Conservation (phyloP, 2,113 vertebrate genomes). For the Hydropotes inermis region DNA sequence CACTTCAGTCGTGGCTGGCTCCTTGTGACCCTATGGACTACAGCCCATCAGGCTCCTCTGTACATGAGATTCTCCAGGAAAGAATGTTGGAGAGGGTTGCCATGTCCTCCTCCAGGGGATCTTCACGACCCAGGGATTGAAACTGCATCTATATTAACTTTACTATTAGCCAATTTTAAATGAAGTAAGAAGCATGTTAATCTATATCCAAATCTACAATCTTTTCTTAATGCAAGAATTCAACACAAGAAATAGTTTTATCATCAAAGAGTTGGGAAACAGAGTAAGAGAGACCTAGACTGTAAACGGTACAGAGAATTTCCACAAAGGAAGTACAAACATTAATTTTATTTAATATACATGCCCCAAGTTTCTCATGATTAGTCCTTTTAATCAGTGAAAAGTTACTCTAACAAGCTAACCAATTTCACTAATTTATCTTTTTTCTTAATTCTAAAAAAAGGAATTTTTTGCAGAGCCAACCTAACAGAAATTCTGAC, state of each 20-base stretch:
- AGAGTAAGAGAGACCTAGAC: not conserved
- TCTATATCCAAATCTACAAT: not conserved
- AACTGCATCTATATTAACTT: not conserved
- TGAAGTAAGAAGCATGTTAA: not conserved
- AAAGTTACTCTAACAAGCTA: not conserved
- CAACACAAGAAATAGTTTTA: not conserved
- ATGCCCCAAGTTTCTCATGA: not conserved
- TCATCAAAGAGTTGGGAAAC: not conserved
- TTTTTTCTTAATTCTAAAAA: not conserved
- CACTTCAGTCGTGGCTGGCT: not conserved
- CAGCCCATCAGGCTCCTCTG: not conserved
- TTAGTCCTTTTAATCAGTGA: not conserved
- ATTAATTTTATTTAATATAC: not conserved
- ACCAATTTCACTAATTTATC: not conserved
- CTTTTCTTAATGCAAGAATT: not conserved
- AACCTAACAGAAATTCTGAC: not conserved
- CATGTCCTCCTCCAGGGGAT: not conserved
- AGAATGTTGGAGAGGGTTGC: not conserved
- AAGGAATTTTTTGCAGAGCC: not conserved
- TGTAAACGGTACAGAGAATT: not conserved
- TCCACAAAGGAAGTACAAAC: not conserved
- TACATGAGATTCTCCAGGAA: not conserved
- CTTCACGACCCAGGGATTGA: not conserved
- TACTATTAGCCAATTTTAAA: not conserved
- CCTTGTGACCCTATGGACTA: not conserved